Percentiles rank a stretch among this genome's conserved stretches.
These are phyloP conservation scores for Pygoscelis adeliae DNA, from an alignment of 2,113 vertebrate species.

Conservation along the genomic window DNA sequence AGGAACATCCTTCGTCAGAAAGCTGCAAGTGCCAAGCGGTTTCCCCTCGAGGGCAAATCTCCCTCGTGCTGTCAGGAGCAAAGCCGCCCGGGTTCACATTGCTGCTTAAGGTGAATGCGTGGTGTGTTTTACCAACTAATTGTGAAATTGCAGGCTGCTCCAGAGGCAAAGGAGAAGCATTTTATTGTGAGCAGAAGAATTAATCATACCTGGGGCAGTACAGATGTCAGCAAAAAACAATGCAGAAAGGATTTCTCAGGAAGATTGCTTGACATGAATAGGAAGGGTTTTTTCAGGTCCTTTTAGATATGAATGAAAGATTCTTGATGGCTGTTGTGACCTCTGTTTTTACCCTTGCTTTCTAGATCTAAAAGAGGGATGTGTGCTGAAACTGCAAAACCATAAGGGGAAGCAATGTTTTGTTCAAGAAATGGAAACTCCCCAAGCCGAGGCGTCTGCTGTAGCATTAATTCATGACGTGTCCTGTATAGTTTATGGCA, in stretches of 20 bases:
- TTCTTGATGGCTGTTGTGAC: background rate
- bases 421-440: background rate
- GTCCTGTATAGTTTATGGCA: conserved; percentile 6
- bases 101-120: conserved; percentile 47
- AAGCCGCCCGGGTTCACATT: background rate
- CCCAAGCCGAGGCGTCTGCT: background rate
- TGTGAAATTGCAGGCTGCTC: conserved; percentile 63
- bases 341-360: background rate
- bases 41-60: conserved; percentile 55
- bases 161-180: conserved; percentile 56
- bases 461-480: background rate
- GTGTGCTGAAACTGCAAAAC: background rate
- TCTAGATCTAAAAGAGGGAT: background rate
- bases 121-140: conserved; percentile 52
- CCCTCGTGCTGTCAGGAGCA: conserved; percentile 27
- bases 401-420: background rate
- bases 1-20: conserved; percentile 41
- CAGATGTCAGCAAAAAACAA: conserved; percentile 68
- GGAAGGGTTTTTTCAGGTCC: conserved; percentile 25
- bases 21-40: conserved; percentile 1
- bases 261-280: conserved; percentile 36
- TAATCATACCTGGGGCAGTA: conserved; percentile 68
- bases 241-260: conserved; percentile 61
- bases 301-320: conserved; percentile 34
- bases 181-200: conserved; percentile 67